phyloP scores from a whole-genome alignment of 2,797 vertebrate genomes.

The Malurus splendens region DNA sequence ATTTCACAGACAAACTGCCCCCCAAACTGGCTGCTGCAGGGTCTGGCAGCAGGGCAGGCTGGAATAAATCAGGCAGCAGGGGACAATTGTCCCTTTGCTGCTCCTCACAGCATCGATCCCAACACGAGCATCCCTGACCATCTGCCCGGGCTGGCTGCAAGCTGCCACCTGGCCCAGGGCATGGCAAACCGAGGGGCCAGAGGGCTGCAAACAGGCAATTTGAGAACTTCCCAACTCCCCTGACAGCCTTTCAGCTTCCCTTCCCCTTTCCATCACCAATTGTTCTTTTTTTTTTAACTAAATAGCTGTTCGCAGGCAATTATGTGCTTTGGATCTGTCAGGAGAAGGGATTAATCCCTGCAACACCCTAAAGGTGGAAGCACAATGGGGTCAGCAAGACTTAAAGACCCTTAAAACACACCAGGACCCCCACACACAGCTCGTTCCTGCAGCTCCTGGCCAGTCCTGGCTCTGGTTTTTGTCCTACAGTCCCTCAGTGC shows the following conservation, averaged over 20 bases:
- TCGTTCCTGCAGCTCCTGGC: not conserved
- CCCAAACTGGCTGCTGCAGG: not conserved
- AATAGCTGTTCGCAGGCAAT: not conserved
- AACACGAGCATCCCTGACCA: not conserved
- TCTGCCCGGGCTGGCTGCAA: constrained; percentile 23
- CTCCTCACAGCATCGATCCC: not conserved
- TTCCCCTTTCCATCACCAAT: not conserved
- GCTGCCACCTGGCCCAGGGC: constrained; percentile 47
- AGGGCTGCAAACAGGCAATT: not conserved
- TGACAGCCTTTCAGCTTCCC: not conserved
- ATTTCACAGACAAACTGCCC: not conserved
- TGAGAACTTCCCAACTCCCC: not conserved
- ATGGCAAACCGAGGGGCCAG: not conserved
- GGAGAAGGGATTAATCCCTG: not conserved
- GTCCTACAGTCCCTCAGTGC: rapidly evolving
- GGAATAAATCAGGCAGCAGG: constrained; percentile 26
- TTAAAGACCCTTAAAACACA: not conserved
- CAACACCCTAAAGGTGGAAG: not conserved
- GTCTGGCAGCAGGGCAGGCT: not conserved
- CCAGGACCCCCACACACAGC: not conserved
- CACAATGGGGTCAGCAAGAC: not conserved
- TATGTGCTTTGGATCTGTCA: not conserved
- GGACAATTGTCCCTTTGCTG: not conserved
- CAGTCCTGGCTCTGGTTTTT: not conserved
- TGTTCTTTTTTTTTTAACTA: not conserved